phyloP scores from a whole-genome alignment of 2,113 vertebrate genomes.

The Protomyctophum bolini region DNA sequence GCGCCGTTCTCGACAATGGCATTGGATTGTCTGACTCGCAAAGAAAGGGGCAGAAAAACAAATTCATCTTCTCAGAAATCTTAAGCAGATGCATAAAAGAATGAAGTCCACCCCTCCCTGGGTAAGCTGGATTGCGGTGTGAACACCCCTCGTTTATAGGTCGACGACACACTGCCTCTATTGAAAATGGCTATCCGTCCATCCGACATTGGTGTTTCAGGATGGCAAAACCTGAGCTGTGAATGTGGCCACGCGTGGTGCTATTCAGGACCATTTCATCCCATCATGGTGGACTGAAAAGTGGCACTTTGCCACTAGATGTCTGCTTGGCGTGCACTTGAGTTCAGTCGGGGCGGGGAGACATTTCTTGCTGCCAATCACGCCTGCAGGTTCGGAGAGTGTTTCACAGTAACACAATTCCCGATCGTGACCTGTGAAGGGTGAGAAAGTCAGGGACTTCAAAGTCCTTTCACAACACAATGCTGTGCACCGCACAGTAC shows the following conservation, averaged over 20 bases:
- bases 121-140: constrained; percentile 50
- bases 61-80: constrained; percentile 64
- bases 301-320: constrained; percentile 27
- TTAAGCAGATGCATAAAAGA: constrained; percentile 58
- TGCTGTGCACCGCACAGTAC: neutral
- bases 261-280: constrained; percentile 44
- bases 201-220: constrained; percentile 39
- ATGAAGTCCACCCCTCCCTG: constrained; percentile 51
- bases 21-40: constrained; percentile 64
- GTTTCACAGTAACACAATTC: constrained; percentile 3
- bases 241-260: constrained; percentile 25
- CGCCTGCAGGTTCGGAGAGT: constrained; percentile 6
- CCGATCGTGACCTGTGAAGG: neutral
- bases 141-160: constrained; percentile 61
- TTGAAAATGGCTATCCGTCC: constrained; percentile 61
- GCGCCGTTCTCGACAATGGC: constrained; percentile 61
- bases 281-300: constrained; percentile 36
- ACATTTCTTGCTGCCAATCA: neutral
- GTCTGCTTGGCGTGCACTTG: constrained; percentile 15
- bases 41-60: constrained; percentile 43
- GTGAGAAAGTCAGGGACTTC: constrained; percentile 1
- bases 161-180: constrained; percentile 55
- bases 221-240: constrained; percentile 27
- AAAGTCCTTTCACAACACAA: neutral
- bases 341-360: constrained; percentile 10